phyloP scores from a whole-genome alignment of 2,113 vertebrate species.

The Psammodynastes pulverulentus region DNA sequence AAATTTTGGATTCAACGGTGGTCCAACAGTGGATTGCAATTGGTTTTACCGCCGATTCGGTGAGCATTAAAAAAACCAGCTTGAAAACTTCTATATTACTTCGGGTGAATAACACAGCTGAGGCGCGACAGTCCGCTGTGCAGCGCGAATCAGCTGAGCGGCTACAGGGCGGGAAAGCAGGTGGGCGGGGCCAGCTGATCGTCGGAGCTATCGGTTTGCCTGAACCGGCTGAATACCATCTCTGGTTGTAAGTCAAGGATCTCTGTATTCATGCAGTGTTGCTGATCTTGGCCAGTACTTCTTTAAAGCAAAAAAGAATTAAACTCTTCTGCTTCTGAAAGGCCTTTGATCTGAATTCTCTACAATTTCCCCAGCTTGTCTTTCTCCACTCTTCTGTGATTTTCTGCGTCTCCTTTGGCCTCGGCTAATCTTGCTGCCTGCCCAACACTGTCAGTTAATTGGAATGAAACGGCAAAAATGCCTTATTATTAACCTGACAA shows the following conservation, averaged over 20 bases:
- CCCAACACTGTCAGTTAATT: conserved; percentile 56
- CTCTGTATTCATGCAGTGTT: not conserved
- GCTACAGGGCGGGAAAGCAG: no score
- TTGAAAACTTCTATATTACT: no score
- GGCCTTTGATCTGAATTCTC: conserved; percentile 41
- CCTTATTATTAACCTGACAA: conserved; percentile 52
- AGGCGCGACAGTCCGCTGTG: no score
- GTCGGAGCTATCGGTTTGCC: no score
- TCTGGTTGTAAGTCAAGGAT: not conserved
- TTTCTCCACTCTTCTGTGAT: conserved; percentile 26
- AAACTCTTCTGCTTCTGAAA: not conserved
- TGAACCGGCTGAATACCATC: no score
- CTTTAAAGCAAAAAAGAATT: not conserved
- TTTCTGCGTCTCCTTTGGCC: conserved; percentile 38
- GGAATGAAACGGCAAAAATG: conserved; percentile 60
- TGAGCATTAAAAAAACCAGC: no score
- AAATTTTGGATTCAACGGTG: not conserved
- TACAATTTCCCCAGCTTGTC: not conserved
- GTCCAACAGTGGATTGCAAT: no score
- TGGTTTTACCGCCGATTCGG: no score
- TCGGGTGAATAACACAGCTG: no score
- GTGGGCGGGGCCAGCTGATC: no score
- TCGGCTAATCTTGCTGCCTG: conserved; percentile 49
- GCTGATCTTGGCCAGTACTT: not conserved
- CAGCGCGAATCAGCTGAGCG: no score